phyloP scores from a whole-genome alignment of 2,113 vertebrate genomes.

The Cyphomyrus plagiostoma region DNA sequence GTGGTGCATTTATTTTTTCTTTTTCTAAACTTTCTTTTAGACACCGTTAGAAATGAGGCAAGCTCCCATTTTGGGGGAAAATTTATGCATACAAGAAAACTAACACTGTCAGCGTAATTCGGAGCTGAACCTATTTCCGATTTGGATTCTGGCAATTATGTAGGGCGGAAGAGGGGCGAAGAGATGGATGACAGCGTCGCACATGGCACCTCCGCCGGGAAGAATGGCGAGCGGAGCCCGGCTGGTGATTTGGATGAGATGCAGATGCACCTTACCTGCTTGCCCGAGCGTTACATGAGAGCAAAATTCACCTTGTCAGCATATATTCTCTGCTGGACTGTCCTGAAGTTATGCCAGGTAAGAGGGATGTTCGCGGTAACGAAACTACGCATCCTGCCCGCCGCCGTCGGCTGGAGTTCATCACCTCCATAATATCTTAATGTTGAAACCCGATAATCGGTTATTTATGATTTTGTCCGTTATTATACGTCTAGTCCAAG shows the following conservation, averaged over 20 bases:
- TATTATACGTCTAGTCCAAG: neutral
- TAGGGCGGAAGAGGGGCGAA: neutral
- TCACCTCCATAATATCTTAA: neutral
- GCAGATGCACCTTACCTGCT: constrained; percentile 46
- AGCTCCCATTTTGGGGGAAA: neutral
- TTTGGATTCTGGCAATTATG: neutral
- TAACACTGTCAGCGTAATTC: neutral
- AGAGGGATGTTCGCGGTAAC: constrained; percentile 22
- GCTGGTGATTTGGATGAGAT: constrained; percentile 36
- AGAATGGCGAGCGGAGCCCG: neutral
- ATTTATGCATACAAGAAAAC: neutral
- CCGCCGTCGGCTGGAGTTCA: neutral
- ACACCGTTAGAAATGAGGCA: neutral
- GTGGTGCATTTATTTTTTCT: neutral
- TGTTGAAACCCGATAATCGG: neutral
- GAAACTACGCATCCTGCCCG: neutral
- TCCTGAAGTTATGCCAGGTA: constrained; percentile 60
- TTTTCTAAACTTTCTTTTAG: neutral
- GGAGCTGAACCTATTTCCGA: neutral
- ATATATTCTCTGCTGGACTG: constrained; percentile 46
- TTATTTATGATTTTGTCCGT: neutral
- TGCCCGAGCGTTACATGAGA: constrained; percentile 49
- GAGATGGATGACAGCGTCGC: neutral
- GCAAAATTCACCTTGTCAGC: constrained; percentile 46
- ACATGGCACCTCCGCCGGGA: neutral